Percentiles rank a stretch among this genome's conserved stretches.
phyloP scores from a whole-genome alignment of 2,113 vertebrate genomes.

The Neofelis nebulosa region DNA sequence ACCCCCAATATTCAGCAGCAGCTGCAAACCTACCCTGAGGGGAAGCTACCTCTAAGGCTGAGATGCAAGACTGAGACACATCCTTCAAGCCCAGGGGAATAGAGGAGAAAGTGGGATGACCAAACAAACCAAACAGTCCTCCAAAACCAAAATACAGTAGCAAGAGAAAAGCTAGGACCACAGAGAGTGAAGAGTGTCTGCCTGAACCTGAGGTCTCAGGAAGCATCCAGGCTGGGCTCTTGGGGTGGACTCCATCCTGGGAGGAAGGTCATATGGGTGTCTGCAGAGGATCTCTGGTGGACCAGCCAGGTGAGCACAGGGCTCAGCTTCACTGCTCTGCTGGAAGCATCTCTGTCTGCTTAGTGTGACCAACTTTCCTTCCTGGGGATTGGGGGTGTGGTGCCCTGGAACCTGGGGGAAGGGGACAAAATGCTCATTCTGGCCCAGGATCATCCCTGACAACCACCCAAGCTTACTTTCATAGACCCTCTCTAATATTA shows the following conservation, averaged over 20 bases:
- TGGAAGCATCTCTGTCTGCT: not conserved
- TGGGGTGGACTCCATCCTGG: rapidly evolving
- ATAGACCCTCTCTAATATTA: not conserved
- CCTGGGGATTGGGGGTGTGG: no score
- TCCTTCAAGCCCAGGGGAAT: not conserved
- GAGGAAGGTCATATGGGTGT: rapidly evolving
- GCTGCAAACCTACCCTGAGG: not conserved
- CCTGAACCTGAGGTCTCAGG: not conserved
- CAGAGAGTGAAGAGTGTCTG: not conserved
- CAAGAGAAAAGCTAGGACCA: not conserved
- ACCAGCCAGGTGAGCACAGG: not conserved
- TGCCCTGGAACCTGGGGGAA: not conserved
- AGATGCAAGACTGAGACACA: not conserved
- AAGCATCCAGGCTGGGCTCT: not conserved
- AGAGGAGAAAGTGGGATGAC: not conserved
- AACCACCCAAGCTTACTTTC: no score
- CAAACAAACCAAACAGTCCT: not conserved
- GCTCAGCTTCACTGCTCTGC: not conserved
- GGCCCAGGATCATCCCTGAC: no score
- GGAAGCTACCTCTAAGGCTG: not conserved
- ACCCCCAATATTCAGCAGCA: not conserved
- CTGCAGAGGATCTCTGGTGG: not conserved
- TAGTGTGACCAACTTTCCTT: not conserved
- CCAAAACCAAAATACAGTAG: not conserved
- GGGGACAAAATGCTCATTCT: not conserved